phyloP scores from a whole-genome alignment of 1,140 invertebrate genomes.

The Leptoteleia sp. region DNA sequence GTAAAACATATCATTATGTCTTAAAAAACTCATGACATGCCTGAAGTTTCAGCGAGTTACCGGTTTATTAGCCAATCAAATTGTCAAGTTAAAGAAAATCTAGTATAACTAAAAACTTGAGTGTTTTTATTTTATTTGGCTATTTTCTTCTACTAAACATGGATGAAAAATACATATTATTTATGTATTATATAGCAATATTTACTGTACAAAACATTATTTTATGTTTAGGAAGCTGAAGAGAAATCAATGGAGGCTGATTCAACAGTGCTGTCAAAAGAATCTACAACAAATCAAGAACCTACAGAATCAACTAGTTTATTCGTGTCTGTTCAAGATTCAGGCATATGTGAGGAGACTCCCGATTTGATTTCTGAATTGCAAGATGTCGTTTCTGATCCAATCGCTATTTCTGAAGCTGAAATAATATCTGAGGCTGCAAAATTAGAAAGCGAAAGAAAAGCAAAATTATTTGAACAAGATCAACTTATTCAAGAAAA shows the following conservation, averaged over 20 bases:
- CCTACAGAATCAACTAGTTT: conserved; percentile 49
- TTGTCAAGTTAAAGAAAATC: too few species aligned
- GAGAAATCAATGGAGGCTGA: conserved; percentile 70
- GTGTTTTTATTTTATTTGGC: too few species aligned
- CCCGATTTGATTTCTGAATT: conserved; percentile 67
- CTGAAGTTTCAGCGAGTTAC: too few species aligned
- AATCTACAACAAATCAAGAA: conserved; percentile 53
- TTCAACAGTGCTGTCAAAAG: conserved; percentile 55
- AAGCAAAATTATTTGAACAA: conserved; percentile 62
- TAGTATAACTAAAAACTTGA: too few species aligned
- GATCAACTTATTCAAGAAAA: conserved; percentile 51
- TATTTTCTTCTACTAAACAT: too few species aligned
- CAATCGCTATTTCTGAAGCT: conserved; percentile 79
- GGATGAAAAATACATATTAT: too few species aligned
- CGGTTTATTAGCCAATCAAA: too few species aligned
- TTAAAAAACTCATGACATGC: too few species aligned
- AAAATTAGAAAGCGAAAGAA: conserved; percentile 76
- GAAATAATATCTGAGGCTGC: conserved; percentile 79
- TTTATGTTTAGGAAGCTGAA: conserved; percentile 69
- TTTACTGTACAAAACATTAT: too few species aligned
- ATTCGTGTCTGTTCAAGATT: conserved; percentile 69
- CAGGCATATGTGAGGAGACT: conserved; percentile 53
- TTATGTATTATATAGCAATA: too few species aligned
- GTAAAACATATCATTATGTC: too few species aligned
- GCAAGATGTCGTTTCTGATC: conserved; percentile 64